Base-by-base conservation (phyloP, 2,888 invertebrate genomes). In the Agrilus cyanescens region DNA sequence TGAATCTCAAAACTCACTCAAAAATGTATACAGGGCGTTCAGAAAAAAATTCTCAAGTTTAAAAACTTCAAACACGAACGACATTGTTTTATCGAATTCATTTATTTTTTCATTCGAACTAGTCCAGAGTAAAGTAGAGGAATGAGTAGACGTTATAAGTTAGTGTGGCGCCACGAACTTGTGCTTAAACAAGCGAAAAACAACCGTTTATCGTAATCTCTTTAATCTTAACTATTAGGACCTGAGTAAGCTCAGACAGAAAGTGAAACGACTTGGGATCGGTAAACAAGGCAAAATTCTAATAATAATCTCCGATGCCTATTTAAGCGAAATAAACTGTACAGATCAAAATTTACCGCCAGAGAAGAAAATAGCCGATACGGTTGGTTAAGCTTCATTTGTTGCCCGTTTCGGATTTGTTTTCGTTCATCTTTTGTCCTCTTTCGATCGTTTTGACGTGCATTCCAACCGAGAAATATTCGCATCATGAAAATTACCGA, bases 301-400 rank as follows among this genome's bases (percentile, higher is more conserved):
- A 49, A 53, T 58, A 25, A 25, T 25, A 54, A 57, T 61, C 59
- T 60, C 53, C n/a, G n/a, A n/a, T 54, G 56, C 53, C 39, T 57
- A 50, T 51, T 59, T 53, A 50, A 54, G 53, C 53, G 59, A 49
- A 62, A 63, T 63, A 63, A 63, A 62, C 57, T 60, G 39, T 51
- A 48, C 50, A 54, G 53, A 59, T 61, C 51, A 54, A 52, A 56
- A 56, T 57, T 55, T 51, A 45, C 57, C 54, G 54, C 51, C 50
- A 45, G 48, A 49, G 47, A 46, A 58, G 54, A 58, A 56, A 52
- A 56, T 52, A 48, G 46, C 47, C 51, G 53, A 53, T 51, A 49
- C 53, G 57, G 48, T 50, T 57, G 57, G 55, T 59, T 59, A 53
- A 49, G 46, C 48, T 43, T 45, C 52, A 46, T 53, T 58, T 56